Base-by-base conservation (phyloP, 2,888 invertebrate species). In the Morpho achilles region DNA sequence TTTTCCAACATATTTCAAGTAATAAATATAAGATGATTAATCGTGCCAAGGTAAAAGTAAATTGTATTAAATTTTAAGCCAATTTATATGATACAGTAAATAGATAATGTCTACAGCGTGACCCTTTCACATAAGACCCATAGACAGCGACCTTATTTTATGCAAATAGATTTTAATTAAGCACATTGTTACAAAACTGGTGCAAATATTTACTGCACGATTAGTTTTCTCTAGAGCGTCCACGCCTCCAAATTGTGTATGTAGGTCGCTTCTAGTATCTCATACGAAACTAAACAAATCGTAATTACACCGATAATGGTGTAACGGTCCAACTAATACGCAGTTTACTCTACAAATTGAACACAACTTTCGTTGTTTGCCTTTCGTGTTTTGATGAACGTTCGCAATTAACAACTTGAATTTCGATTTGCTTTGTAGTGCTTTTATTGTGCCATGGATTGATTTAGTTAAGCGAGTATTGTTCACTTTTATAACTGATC, bases 131-230 rank as follows among this genome's bases (percentile, higher is more conserved):
- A 16, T 16, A 16, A 16, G 16, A 16, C 16, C 16, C 16, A 16
- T 16, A 16, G 32, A 3, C 32, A 32, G 8, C 9, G 22, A 23
- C 51, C 43, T 43, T 43, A 51, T n/a, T 43, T 42, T 9, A 23
- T 39, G 44, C 50, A 23, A 44, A 41, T 40, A 46, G 44, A 57
- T 50, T 57, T 52, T 61, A 61, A 61, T 61, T 61, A 53, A 58
- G 7, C 45, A 45, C 46, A 40, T 55, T 60, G 45, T 50, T 53
- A 47, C 75, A 75, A 67, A 54, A 72, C 70, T 69, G 66, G 71
- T 48, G 44, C 60, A 62, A 64, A 66, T 69, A 68, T 67, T 79
- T 81, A 80, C 77, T 79, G 76, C 75, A 70, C 74, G 73, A 77
- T 77, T 77, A 71, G 67, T 67, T 64, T 65, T 70, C 73, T 75